Base-by-base conservation (phyloP, 2,113 vertebrate species). In the Hemicordylus capensis region DNA sequence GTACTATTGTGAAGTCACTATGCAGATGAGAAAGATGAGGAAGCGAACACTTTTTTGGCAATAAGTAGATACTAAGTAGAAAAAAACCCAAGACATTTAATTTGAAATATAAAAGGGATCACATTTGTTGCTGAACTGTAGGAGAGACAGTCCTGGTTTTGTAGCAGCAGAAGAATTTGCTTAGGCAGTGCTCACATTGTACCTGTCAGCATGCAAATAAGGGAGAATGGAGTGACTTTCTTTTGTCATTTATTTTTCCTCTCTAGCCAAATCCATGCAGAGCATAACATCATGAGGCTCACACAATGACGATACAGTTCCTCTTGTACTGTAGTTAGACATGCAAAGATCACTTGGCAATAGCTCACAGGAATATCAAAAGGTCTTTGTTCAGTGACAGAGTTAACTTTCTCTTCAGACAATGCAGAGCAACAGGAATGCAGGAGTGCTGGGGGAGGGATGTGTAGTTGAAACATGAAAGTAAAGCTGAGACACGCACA, bases 391-490 rank as follows among this genome's bases (percentile, higher is more conserved):
- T 93, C 87, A 61, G 70, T 67, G 76, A 67, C 74, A 89, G 88
- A 90, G 87, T 91, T 91, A 91, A 93, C 64, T 88, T 94, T 92
- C 87, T 88, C 20, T 67, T 93, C 90, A 93, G 94, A 95, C 90
- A 94, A 89, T 89, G 91, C 89, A 63, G 83, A 92, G 89, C 61
- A 80, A 87, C 44, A 93, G 91, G 92, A 94, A 95, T 89, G 81
- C 39, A 88, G 89, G 86, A 85, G 84, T 61, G 75, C 93, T 91
- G 34, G 37, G 37, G 34, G 37, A 79, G 67, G 81, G 83, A 87
- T 88, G 91, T 88, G 67, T 39, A 88, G 83, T 86, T 74, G 92
- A 88, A 86, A 85, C 85, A 86, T 11, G 34, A 90, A 84, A 86
- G 69, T 24, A 34, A 89, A 80, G 75, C 42, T 80, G 42, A 85